Conservation (phyloP, 2,888 invertebrate genomes). For the Lamellibrachia satsuma region DNA sequence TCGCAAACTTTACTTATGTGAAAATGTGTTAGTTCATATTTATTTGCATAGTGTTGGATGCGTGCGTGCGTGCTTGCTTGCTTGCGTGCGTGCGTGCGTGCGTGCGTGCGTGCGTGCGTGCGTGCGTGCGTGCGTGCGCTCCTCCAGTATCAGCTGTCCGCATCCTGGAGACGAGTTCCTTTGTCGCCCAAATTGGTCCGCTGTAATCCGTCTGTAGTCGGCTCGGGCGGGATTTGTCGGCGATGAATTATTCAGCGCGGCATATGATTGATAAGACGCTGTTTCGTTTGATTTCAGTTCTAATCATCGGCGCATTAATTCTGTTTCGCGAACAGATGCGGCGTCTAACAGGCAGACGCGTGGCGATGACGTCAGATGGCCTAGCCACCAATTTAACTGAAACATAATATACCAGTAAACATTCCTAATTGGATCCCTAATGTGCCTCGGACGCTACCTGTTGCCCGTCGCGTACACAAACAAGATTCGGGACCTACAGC, state of each 20-base stretch:
- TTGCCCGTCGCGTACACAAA: not conserved
- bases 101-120: not conserved
- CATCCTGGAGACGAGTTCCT: conserved; percentile 6
- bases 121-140: not conserved
- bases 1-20: too few species aligned
- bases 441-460: not conserved
- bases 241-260: not conserved
- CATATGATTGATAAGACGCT: not conserved
- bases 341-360: not conserved
- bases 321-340: not conserved
- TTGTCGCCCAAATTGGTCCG: conserved; percentile 4
- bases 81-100: not conserved
- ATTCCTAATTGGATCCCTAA: not conserved
- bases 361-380: not conserved
- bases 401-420: not conserved
- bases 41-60: too few species aligned
- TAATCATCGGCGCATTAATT: not conserved
- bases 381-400: not conserved
- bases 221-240: conserved; percentile 17
- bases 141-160: not conserved
- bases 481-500: not conserved
- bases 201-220: not conserved
- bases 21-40: too few species aligned
- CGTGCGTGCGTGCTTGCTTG: not conserved
- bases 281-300: conserved; percentile 17